phyloP scores from a whole-genome alignment of 2,113 vertebrate genomes.

The Hymenochirus boettgeri region DNA sequence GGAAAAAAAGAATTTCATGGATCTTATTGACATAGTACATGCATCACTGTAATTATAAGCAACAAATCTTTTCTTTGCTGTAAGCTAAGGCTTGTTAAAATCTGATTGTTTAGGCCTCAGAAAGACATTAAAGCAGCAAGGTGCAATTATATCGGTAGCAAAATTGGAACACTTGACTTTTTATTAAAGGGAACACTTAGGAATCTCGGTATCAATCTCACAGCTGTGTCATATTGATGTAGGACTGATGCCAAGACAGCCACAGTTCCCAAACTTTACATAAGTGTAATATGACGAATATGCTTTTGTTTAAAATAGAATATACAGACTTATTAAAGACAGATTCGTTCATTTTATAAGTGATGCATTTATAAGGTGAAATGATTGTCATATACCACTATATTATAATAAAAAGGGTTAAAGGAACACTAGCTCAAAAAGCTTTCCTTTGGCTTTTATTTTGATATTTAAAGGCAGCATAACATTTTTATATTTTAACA shows the following conservation, averaged over 20 bases:
- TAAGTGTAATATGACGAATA: too few species aligned
- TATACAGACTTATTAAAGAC: too few species aligned
- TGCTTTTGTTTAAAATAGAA: too few species aligned
- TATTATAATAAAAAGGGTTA: too few species aligned
- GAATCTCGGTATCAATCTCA: constrained; percentile 31
- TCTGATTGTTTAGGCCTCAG: constrained; percentile 40
- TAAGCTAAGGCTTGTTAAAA: constrained; percentile 36
- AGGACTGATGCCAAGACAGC: constrained; percentile 19
- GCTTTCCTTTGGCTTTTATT: background rate
- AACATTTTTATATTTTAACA: background rate
- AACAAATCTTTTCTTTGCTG: constrained; percentile 59
- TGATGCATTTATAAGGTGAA: too few species aligned
- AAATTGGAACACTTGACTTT: constrained; percentile 37
- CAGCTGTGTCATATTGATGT: background rate
- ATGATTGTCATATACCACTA: too few species aligned
- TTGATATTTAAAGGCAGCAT: background rate
- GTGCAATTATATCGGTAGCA: constrained; percentile 35
- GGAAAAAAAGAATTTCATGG: constrained; percentile 71
- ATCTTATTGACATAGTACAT: constrained; percentile 63
- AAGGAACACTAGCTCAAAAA: background rate
- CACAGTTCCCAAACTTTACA: background rate
- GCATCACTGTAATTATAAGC: constrained; percentile 68
- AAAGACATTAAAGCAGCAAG: constrained; percentile 39
- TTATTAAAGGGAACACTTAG: constrained; percentile 41
- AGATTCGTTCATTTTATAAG: too few species aligned